Evolutionary conservation across 2,888 invertebrate genomes (phyloP).

Genomic region (Oasisia sp.): DNA sequence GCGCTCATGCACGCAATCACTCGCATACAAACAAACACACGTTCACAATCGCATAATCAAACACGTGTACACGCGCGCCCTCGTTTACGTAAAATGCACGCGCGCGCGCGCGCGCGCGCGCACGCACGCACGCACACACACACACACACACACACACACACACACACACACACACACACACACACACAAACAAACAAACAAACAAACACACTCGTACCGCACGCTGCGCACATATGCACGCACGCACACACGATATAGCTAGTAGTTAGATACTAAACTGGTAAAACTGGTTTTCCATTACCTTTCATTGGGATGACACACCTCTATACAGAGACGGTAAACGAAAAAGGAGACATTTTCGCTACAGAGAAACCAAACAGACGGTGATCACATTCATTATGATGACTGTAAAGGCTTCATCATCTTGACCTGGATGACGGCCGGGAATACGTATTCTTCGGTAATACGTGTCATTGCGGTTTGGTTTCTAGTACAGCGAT

Average conservation of each 20-base stretch:
- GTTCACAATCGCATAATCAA: not conserved
- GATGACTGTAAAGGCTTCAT: no score
- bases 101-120: not conserved
- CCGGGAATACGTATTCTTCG: no score
- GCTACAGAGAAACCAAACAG: no score
- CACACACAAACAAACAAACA: slow-evolving; percentile 35
- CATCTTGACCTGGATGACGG: no score
- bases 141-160: slow-evolving; percentile 33
- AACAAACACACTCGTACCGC: slow-evolving; percentile 30
- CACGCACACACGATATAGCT: not conserved
- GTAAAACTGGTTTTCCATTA: not conserved
- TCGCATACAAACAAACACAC: not conserved
- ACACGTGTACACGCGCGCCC: not conserved
- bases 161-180: slow-evolving; percentile 36
- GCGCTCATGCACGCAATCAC: not conserved
- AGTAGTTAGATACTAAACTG: not conserved
- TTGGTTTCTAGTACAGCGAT: no score
- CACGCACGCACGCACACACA: slow-evolving; percentile 23
- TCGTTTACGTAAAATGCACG: not conserved
- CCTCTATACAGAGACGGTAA: not conserved
- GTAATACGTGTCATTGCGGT: no score
- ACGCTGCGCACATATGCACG: slow-evolving; percentile 17
- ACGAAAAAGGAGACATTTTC: no score
- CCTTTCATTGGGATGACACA: not conserved
- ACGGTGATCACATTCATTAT: no score